Conservation (phyloP, 2,113 vertebrate species). For the Pterophyllum scalare region DNA sequence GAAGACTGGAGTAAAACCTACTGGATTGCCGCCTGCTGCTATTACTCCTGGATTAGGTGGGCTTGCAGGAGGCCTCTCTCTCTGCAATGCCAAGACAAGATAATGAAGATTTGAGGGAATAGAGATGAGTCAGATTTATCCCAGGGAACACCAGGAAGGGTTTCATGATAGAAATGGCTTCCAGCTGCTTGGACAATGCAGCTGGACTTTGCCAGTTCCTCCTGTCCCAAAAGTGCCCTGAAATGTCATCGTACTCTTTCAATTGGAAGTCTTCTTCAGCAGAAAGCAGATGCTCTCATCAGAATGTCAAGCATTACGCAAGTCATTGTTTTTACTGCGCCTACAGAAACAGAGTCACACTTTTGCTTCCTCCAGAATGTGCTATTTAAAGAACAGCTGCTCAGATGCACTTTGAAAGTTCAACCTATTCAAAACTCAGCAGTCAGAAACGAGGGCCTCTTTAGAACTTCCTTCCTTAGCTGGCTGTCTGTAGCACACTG, state of each 20-base stretch:
- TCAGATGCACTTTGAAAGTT: background rate
- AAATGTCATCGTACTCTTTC: slow-evolving; percentile 5
- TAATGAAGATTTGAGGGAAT: slow-evolving; percentile 59
- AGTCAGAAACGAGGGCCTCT: background rate
- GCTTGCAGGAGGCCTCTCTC: slow-evolving; percentile 38
- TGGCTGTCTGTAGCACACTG: background rate
- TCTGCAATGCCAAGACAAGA: slow-evolving; percentile 49
- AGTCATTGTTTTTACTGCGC: slow-evolving; percentile 1
- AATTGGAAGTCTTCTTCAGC: background rate
- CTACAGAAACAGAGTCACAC: background rate
- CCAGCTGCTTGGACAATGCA: slow-evolving; percentile 52
- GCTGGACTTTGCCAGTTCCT: slow-evolving; percentile 6
- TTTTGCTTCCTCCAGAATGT: background rate
- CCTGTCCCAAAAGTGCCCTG: background rate
- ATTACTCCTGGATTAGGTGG: slow-evolving; percentile 68
- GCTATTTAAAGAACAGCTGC: background rate
- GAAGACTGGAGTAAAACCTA: slow-evolving; percentile 33
- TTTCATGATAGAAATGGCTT: slow-evolving; percentile 56
- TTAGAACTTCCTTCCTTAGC: background rate
- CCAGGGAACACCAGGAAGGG: slow-evolving; percentile 19
- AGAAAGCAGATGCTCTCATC: slow-evolving; percentile 7
- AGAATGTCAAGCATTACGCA: background rate
- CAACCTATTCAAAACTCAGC: background rate
- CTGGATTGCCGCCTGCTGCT: slow-evolving; percentile 51
- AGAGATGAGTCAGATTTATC: slow-evolving; percentile 32